Conservation (phyloP, 2,888 invertebrate genomes). For the Tetropium fuscum region DNA sequence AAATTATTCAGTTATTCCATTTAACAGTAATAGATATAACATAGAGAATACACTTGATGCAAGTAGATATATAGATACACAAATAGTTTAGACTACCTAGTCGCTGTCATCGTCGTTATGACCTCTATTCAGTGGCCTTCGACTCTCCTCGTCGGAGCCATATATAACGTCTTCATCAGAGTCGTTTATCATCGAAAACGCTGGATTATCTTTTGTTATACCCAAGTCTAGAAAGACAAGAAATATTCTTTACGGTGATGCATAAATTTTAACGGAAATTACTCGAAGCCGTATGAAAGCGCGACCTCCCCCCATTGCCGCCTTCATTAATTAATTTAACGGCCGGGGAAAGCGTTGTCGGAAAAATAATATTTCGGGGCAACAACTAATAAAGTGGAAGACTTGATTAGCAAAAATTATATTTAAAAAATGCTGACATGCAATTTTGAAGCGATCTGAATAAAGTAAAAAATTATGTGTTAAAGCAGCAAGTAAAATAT, state of each 20-base stretch:
- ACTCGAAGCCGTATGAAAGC: not conserved
- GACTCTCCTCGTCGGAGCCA: conserved; percentile 90
- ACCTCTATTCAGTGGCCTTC: conserved; percentile 81
- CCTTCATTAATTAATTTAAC: too few species aligned
- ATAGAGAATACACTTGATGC: conserved; percentile 33
- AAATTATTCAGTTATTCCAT: conserved; percentile 8
- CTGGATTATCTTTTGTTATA: conserved; percentile 96
- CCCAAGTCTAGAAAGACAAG: conserved; percentile 77
- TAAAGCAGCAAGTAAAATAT: too few species aligned
- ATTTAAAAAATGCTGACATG: too few species aligned
- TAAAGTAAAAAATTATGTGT: too few species aligned
- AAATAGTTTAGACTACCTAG: conserved; percentile 1
- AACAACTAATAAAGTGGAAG: too few species aligned
- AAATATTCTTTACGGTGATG: too few species aligned
- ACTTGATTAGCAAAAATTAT: too few species aligned
- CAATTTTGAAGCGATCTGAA: too few species aligned
- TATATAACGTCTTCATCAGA: conserved; percentile 98
- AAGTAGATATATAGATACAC: conserved; percentile 27
- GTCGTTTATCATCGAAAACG: conserved; percentile 98
- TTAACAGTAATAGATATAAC: conserved; percentile 29
- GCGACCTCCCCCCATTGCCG: too few species aligned
- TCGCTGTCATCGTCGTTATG: conserved; percentile 81
- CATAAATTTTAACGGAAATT: not conserved
- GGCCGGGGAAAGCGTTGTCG: too few species aligned
- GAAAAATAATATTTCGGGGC: too few species aligned